phyloP scores from a whole-genome alignment of 2,113 vertebrate species.

The Azemiops feae region DNA sequence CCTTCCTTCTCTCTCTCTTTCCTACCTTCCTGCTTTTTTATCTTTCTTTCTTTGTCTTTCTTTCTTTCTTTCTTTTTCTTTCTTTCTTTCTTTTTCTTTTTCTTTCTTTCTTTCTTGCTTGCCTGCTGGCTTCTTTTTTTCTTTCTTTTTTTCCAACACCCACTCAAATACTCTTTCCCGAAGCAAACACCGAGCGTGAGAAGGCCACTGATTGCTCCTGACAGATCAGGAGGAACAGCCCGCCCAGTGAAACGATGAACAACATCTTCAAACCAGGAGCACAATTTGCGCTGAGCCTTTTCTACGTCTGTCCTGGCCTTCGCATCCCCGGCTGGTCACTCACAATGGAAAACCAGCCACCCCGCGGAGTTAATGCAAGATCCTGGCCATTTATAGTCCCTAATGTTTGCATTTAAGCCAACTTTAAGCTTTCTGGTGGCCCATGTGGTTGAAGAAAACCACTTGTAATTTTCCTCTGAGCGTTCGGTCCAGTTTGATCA shows the following conservation, averaged over 20 bases:
- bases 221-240: background rate
- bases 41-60: background rate
- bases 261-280: constrained; percentile 2
- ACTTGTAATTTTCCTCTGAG: background rate
- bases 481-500: too few relatives aligned
- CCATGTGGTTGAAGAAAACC: background rate
- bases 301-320: background rate
- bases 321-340: background rate
- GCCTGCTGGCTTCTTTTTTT: too few relatives aligned
- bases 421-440: background rate
- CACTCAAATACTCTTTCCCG: background rate
- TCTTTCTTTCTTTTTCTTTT: background rate
- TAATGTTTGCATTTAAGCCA: constrained; percentile 3
- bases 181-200: constrained; percentile 16
- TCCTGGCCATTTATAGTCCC: background rate
- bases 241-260: background rate
- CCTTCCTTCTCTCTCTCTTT: too few relatives aligned
- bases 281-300: background rate
- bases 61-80: too few relatives aligned
- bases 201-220: background rate
- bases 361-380: background rate
- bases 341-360: background rate
- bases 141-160: background rate
- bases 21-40: rapidly evolving
- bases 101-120: background rate